Conservation (phyloP, 2,797 vertebrate genomes). For the Anableps anableps region DNA sequence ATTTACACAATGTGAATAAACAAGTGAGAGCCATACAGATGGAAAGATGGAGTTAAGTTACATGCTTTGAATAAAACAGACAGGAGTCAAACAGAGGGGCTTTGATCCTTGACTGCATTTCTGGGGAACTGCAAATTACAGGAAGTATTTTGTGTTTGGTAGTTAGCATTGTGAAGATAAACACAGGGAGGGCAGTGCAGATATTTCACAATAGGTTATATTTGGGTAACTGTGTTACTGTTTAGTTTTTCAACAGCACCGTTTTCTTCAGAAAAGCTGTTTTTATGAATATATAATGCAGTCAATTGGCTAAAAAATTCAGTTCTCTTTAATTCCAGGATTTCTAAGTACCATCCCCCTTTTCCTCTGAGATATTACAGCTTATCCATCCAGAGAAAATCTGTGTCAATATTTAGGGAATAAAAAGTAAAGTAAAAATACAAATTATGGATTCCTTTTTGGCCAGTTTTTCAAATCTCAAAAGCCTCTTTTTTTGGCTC, state of each 20-base stretch:
- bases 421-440: neutral
- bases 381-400: neutral
- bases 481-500: neutral
- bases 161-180: conserved; percentile 6
- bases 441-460: neutral
- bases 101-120: conserved; percentile 5
- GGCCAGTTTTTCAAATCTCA: neutral
- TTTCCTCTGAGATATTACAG: neutral
- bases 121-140: conserved; percentile 3
- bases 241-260: neutral
- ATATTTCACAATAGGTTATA: conserved; percentile 4
- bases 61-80: conserved; percentile 14
- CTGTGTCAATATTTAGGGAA: neutral
- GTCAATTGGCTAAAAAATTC: neutral
- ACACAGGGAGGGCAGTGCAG: neutral
- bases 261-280: neutral
- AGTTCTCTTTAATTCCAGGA: neutral
- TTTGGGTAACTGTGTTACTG: neutral
- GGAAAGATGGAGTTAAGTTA: conserved; percentile 19
- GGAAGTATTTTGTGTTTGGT: conserved; percentile 19
- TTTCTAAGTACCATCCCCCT: neutral
- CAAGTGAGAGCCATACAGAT: conserved; percentile 44
- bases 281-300: neutral
- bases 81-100: conserved; percentile 10
- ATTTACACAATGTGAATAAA: conserved; percentile 65